Base-by-base conservation (phyloP, 2,888 invertebrate species). In the Meiosimyza decipiens region DNA sequence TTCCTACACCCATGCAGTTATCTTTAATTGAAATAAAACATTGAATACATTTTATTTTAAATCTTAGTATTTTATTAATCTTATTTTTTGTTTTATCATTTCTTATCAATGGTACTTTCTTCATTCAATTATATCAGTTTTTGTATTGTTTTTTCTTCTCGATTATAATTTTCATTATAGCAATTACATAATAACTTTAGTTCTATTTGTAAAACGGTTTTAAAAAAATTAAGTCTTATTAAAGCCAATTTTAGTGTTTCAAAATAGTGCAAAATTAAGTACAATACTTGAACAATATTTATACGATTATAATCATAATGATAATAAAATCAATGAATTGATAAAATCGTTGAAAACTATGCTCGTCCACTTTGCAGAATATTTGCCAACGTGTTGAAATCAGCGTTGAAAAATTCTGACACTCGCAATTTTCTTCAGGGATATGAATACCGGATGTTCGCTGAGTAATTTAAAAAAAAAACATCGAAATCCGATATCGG, bases 261-360 rank as follows among this genome's bases (percentile, higher is more conserved):
- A 76, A 78, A 76, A 77, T 64, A 75, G 79, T 79, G 79, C 79
- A 77, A 73, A 71, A 63, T 11, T 57, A 63, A 16, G 47, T 18
- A 47, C 47, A 63, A 57, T 57, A 57, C 28, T 28, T 28, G 57
- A 57, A 57, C 28, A 57, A 18, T 12, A 57, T 57, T 57, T 57
- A 6, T 28, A 28, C 28, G 28, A 28, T 28, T 28, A 57, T 57
- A 57, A 57, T 40, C 40, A 40, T 40, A 40, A 57, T 57, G 13
- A 57, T 57, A 57, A 18, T 28, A 5, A 28, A 5, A 16, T 28
- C 22, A 15, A 57, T 12, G 13, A 28, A 28, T 57, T 57, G 1
- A 22, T 57, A 11, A 57, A 57, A 12, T 22, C 28, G 22, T 57
- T 57, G 57, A 22, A 57, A 15, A 57, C 22, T 22, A 57, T 57